A percentile compares a stretch with the other conserved stretches of the same genome.
Conservation (phyloP, 2,113 vertebrate species). For the Puffinus mauretanicus region DNA sequence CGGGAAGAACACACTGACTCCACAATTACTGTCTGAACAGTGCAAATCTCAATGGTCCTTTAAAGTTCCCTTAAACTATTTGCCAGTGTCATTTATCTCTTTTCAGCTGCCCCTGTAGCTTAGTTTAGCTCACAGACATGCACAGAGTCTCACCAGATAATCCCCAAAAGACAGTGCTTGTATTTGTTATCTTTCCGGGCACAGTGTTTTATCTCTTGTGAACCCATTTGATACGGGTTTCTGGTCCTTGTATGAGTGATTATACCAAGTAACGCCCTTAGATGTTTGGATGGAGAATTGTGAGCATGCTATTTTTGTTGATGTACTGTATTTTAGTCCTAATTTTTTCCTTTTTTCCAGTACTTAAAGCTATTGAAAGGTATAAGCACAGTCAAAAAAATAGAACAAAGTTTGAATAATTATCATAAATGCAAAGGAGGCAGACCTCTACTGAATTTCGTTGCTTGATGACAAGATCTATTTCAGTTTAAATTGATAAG, state of each 20-base stretch:
- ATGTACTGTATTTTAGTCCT: not conserved
- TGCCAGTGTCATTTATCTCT: not conserved
- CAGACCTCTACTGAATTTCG: not conserved
- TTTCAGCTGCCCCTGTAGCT: not conserved
- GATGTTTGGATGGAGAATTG: not conserved
- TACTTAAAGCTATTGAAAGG: not conserved
- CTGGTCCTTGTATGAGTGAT: not conserved
- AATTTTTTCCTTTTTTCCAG: not conserved
- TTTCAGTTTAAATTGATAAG: not conserved
- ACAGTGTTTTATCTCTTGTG: not conserved
- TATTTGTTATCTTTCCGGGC: not conserved
- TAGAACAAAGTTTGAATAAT: not conserved
- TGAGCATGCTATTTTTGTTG: not conserved
- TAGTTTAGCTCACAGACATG: not conserved
- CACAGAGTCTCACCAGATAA: not conserved
- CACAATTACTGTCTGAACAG: not conserved
- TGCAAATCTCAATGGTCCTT: not conserved
- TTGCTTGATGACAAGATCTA: not conserved
- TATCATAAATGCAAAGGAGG: not conserved
- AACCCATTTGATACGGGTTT: not conserved
- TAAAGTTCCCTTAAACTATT: not conserved
- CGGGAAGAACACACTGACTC: not conserved
- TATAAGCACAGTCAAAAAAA: not conserved
- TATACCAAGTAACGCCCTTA: not conserved
- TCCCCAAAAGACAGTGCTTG: not conserved